Evolutionary conservation across 1,140 invertebrate genomes (phyloP), one percentile per base, ranked within the genome.

Genomic region (Procambarus clarkii): DNA sequence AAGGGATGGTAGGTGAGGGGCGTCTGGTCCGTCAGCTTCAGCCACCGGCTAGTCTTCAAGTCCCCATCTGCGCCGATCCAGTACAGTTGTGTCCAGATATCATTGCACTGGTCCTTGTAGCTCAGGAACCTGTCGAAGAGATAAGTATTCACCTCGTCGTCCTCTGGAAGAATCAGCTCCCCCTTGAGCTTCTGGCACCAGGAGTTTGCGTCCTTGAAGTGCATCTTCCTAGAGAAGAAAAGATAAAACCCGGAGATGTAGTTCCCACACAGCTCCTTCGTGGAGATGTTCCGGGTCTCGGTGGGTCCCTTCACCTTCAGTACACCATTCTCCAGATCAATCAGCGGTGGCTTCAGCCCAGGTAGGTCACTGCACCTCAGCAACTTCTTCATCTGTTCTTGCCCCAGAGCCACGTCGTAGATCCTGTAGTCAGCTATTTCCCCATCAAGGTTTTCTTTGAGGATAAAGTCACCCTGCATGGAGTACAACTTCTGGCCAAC

Each of bases 401-500:
- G 50, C 24, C 44, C 18, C 0, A 90, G 81, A 21, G 81, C 50
- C 2, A 54, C 34, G 81, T 78, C 88, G 54, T 90, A 90, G 8
- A 90, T 18, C 15, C 80, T 48, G 48, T 77, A 90, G 81, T 90
- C 88, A 1, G 46, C 88, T 2, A 90, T 45, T 46, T 90, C 88
- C 5, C 88, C 88, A 45, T 90, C 88, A 24, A 90, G 54, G 44
- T 46, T 45, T 34, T 90, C 81, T 11, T 83, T 69, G 69, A 90
- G 50, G 71, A 82, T 83, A 60, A 84, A 84, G 50, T 81, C 88
- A 0, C 88, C 88, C 11, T 54, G 48, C 3, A 83, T 2, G 5
- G 88, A 83, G 71, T 90, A 90, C 11, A 90, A 54, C 64, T 83
- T 90, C 88, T 90, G 88, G 2, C 88, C 88, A n/a, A 90, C 80